These are phyloP conservation scores for Phyllotis vaccarum DNA, from an alignment of 2,797 vertebrate species.

Conservation along the genomic window DNA sequence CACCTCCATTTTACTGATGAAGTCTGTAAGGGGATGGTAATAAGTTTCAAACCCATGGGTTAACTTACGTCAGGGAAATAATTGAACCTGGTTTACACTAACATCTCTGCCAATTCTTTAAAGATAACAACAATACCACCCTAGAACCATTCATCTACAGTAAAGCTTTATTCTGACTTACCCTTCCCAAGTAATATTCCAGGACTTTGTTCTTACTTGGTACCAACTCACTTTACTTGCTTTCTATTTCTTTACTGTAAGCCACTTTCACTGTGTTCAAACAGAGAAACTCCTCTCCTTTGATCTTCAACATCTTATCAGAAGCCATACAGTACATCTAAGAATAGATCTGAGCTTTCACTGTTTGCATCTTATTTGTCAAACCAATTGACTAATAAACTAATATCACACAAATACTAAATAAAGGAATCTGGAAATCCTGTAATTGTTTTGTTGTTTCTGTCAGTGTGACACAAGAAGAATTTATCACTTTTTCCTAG, in stretches of 20 bases:
- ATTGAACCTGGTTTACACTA: conserved; percentile 20
- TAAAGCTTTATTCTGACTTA: not conserved
- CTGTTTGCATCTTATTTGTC: conserved; percentile 34
- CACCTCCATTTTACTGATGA: conserved; percentile 24
- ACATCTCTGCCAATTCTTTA: not conserved
- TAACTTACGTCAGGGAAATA: conserved; percentile 9
- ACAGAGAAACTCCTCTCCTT: not conserved
- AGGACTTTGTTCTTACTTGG: not conserved
- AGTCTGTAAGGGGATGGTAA: not conserved
- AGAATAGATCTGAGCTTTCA: not conserved
- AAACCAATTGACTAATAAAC: conserved; percentile 22
- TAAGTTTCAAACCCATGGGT: not conserved
- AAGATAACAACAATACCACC: not conserved
- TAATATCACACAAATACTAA: conserved; percentile 32
- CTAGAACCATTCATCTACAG: not conserved
- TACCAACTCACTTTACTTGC: not conserved
- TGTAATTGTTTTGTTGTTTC: conserved; percentile 57
- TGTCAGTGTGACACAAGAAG: conserved; percentile 10
- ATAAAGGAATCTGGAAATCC: conserved; percentile 45
- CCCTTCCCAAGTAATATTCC: not conserved
- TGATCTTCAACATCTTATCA: conserved; percentile 52
- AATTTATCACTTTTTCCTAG: conserved; percentile 39
- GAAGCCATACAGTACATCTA: not conserved
- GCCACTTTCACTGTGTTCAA: not conserved
- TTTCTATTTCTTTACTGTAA: not conserved